Base-by-base conservation (phyloP, 2,888 invertebrate genomes). In the Chesias legatella region DNA sequence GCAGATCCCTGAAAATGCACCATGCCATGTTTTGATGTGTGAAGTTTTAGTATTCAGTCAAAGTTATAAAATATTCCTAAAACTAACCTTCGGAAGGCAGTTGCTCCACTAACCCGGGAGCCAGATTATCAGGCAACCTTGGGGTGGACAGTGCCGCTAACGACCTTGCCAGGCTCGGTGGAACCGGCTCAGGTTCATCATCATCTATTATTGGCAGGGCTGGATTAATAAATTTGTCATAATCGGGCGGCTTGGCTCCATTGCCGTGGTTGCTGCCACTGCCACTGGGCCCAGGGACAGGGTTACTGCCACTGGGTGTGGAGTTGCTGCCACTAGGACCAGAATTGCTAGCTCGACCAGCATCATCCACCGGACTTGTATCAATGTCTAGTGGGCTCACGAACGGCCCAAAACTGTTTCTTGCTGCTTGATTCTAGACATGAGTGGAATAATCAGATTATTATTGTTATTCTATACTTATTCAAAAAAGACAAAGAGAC, bases 1-100 rank as follows among this genome's bases (percentile, higher is more conserved):
- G n/a, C n/a, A n/a, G n/a, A n/a, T n/a, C n/a, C n/a, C n/a, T n/a
- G n/a, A n/a, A n/a, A n/a, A n/a, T n/a, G n/a, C n/a, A n/a, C n/a
- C n/a, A n/a, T n/a, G n/a, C n/a, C n/a, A n/a, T n/a, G n/a, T n/a
- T n/a, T n/a, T n/a, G n/a, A n/a, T n/a, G n/a, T n/a, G n/a, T n/a
- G n/a, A n/a, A n/a, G n/a, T n/a, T n/a, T n/a, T n/a, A n/a, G n/a
- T n/a, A n/a, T n/a, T n/a, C n/a, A n/a, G n/a, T n/a, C n/a, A n/a
- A n/a, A n/a, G n/a, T 17, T 5, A 17, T 2, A 17, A 17, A 17
- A 5, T 17, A n/a, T 22, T 22, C 7, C 17, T 1, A 10, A 21
- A 11, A 20, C 42, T 43, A 56, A 91, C 92, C 92, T 90, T 94
- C 94, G 35, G 93, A 92, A 9, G 94, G 94, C 38, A 94, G 72